Base-by-base conservation (phyloP, 2,888 invertebrate genomes). In the Campoplex nolae region DNA sequence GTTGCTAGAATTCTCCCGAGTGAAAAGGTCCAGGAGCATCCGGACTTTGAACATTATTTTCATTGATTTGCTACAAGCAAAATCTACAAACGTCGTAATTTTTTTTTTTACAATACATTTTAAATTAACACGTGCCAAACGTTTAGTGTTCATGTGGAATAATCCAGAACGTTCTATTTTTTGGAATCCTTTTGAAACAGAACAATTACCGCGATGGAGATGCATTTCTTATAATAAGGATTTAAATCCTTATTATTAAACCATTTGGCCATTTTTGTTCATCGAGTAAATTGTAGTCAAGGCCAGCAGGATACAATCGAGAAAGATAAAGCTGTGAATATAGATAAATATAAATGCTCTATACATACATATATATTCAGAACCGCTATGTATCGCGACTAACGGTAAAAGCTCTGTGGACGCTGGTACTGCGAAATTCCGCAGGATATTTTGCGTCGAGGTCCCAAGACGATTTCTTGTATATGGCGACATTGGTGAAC, bases 371-470 rank as follows among this genome's bases (percentile, higher is more conserved):
- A 67, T 56, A 58, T 73, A 77, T 81, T 81, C 54, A 42, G 18
- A 65, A 79, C 79, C 84, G 85, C 83, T 71, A 83, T 48, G 70
- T 76, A 51, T 62, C 76, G 48, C 65, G n/a, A 32, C 32, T 85
- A 87, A 87, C 87, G 87, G 87, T 87, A 83, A 87, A 87, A 56
- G 56, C 77, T 83, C 71, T 58, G 28, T 58, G 76, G 35, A 70
- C 58, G 35, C 58, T 51, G 48, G 65, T 18, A n/a, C 54, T 70
- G 38, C 23, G 65, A 84, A 79, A 85, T 85, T 83, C 84, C 79
- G 71, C 51, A 80, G 83, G 85, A 83, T 79, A 73, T 82, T 81
- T 78, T 82, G 77, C 75, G 78, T 78, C 67, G 67, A 35, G 74
- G 86, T 80, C 76, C 79, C 83, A 67, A 38, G 58, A 35, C 48